Conservation (phyloP, 2,888 invertebrate genomes). For the Epistrophe eligans region DNA sequence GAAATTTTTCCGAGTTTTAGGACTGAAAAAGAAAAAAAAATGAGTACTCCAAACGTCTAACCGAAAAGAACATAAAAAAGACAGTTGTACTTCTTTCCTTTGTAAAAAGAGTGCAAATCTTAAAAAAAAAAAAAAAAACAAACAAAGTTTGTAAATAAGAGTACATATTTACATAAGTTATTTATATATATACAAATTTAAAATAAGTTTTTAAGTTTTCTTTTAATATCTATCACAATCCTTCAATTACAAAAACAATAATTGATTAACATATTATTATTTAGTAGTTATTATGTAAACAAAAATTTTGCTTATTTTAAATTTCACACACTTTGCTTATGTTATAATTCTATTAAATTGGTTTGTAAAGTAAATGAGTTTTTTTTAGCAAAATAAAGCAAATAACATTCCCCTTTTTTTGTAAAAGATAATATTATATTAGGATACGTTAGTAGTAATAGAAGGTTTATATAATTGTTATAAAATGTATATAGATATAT, state of each 20-base stretch:
- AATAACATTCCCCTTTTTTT: constrained; percentile 25
- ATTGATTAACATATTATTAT: constrained; percentile 29
- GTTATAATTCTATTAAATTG: not conserved
- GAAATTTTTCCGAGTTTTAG: no score
- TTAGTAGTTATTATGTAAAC: constrained; percentile 1
- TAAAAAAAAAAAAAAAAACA: no score
- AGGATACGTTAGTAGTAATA: constrained; percentile 17
- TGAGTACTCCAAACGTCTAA: no score
- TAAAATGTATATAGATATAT: constrained; percentile 21
- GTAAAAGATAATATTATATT: constrained; percentile 37
- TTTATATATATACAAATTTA: constrained; percentile 54
- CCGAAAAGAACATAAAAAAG: no score
- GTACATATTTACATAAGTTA: constrained; percentile 31
- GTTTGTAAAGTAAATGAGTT: constrained; percentile 1
- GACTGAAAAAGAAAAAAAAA: no score
- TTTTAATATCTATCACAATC: constrained; percentile 64
- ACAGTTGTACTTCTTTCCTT: no score
- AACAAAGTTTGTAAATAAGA: no score
- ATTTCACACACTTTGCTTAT: constrained; percentile 7
- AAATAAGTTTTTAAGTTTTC: constrained; percentile 35
- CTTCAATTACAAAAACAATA: constrained; percentile 53
- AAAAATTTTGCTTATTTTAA: constrained; percentile 7
- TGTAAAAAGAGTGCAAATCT: no score
- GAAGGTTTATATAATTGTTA: not conserved
- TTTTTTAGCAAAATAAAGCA: constrained; percentile 44